Base-by-base conservation (phyloP, 2,888 invertebrate species). In the Psococerastis gibbosa region DNA sequence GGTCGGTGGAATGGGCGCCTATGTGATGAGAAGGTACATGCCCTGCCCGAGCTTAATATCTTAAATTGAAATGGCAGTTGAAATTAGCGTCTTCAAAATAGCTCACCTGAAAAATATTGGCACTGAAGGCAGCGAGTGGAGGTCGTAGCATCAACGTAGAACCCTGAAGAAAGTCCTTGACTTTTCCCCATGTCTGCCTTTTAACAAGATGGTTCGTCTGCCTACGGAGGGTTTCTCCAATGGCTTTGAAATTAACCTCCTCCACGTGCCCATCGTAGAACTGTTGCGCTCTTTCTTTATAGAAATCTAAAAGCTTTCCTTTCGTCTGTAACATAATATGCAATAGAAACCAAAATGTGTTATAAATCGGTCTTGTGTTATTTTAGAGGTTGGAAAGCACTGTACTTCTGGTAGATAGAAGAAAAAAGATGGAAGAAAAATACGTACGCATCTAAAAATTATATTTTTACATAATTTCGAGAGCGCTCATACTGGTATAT, bases 261-360 rank as follows among this genome's bases (percentile, higher is more conserved):
- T 85, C 83, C 0, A 87, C 84, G 46, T 81, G 77, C 0, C 85
- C 87, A 49, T 81, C 79, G 56, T 89, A 89, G 52, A 88, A 82
- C 51, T 85, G 84, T 51, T 80, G 80, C 0, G 80, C 83, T 55
- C 87, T 71, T 55, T 85, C 84, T 55, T 87, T 87, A 58, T 87
- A 89, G 60, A 88, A 88, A 8, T 80, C 80, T 49, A 87, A 62
- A 31, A 87, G 68, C 59, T 79, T 79, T 1, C 84, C 82, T 56
- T 79, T 85, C 20, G 69, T 68, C 53, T 60, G 50, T 13, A 53
- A 52, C 43, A 22, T 44, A 45, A 46, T 18, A 33, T 46, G 41
- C 34, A 43, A 22, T 6, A 5, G 17, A n/a, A n/a, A n/a, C n/a
- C n/a, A n/a, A n/a, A n/a, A n/a, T n/a, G n/a, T n/a, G n/a, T n/a